Evolutionary conservation across 2,113 vertebrate species (phyloP), one percentile per base, ranked within the genome.

Genomic region (Procavia capensis): DNA sequence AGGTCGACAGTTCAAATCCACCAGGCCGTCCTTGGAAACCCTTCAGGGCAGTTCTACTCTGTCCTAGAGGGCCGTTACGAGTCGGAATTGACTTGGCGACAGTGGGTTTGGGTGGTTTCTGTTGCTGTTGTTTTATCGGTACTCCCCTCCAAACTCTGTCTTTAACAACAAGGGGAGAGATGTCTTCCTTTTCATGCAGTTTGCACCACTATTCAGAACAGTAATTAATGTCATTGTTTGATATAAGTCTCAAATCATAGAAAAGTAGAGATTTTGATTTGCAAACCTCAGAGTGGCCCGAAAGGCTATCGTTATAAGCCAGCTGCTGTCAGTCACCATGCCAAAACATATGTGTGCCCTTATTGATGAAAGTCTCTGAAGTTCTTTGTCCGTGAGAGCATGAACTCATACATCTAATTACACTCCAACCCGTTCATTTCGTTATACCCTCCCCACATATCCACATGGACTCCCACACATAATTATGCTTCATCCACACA

Each of bases 401-500:
- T 54, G 90, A 88, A 59, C 88, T 90, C 22, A 85, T 22, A 66
- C 9, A 82, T 78, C 74, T 92, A 74, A 66, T 14, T 88, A 76
- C 50, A 72, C n/a, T 17, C 70, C 3, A 3, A 84, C 31, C 68
- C 79, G 59, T 34, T 82, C 34, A 57, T 80, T 95, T 92, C 68
- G 87, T 17, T 20, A 47, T 88, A 81, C 94, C 90, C 66, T 95
- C 41, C 92, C 87, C 94, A 85, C 6, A 2, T 61, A 85, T n/a
- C 59, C 61, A 78, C 90, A 81, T 11, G 61, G 88, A 88, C 82
- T 68, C 95, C 90, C 88, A 95, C 85, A 93, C 50, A 83, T 90
- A 96, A 97, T 96, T 91, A 97, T 81, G 84, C 64, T 94, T 92
- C 90, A 92, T 88, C 85, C 94, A 95, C 79, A 84, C 93, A 96